Evolutionary conservation across 2,797 vertebrate genomes (phyloP), one percentile per base, ranked within the genome.

Genomic region (Muraenolepis orangiensis): DNA sequence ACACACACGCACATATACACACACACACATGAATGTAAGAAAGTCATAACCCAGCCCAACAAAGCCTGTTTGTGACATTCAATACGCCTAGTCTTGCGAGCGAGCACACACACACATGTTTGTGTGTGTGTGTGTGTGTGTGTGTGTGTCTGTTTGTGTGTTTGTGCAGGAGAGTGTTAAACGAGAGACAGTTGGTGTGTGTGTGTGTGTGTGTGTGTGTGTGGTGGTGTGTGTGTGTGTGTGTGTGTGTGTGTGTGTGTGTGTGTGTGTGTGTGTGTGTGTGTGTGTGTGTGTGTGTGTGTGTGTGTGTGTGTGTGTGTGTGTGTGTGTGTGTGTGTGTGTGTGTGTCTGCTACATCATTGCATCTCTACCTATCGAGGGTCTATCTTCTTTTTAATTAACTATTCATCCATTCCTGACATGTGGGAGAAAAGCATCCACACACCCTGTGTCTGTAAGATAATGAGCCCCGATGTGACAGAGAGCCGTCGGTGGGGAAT

Each of bases 401-500:
- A 16, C 70, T 38, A 3, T 71, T 40, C 26, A 10, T 71, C 70
- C 26, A 26, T 86, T 83, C 76, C 82, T 82, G 66, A 85, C 81
- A 87, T 74, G 80, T 71, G 18, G 77, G 72, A 28, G 72, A 28
- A 80, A 64, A 31, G 73, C 66, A 82, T 66, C 77, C 66, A 36
- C 38, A n/a, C 11, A 67, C 68, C 4, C 42, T 51, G 18, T 4
- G 16, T 4, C 42, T 6, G 42, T 20, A 29, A 6, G 74, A 82
- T 75, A 84, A 83, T 81, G 71, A 86, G 78, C 40, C 40, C 61
- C 66, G 42, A 51, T 2, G 18, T 79, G 73, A 81, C 18, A 20
- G 67, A 82, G 80, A 80, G 75, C 72, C 76, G 78, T 74, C 32
- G 31, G 76, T 31, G 51, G 78, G 80, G 75, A 73, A 73, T 81